phyloP scores from a whole-genome alignment of 1,140 invertebrate genomes.

The Caenorhabditis latens region DNA sequence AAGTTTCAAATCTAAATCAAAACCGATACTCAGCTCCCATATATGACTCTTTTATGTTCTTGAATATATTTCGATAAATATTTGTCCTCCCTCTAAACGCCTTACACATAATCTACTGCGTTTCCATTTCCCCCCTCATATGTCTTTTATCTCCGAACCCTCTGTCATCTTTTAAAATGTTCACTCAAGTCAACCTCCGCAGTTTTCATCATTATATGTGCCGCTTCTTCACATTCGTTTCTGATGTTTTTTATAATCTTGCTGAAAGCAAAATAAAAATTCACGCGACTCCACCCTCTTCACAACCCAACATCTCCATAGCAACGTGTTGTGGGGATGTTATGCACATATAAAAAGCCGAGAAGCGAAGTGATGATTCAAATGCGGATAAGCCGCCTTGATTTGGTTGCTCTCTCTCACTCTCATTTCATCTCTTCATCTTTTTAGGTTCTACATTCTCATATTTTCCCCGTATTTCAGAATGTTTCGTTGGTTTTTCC shows the following conservation, averaged over 20 bases:
- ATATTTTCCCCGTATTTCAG: background rate
- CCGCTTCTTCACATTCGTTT: background rate
- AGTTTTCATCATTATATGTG: too few species aligned
- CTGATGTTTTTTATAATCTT: background rate
- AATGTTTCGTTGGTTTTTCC: conserved; percentile 38
- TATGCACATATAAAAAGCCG: conserved; percentile 4
- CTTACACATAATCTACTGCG: too few species aligned
- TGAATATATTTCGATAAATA: too few species aligned
- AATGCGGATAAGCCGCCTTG: conserved; percentile 31
- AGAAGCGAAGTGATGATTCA: background rate
- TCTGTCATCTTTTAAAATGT: background rate
- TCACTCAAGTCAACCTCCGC: background rate
- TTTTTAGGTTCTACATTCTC: background rate
- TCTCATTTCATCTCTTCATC: background rate
- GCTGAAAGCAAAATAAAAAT: conserved; percentile 2
- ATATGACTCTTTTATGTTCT: too few species aligned
- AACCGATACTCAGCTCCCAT: conserved; percentile 4
- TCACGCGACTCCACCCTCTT: background rate
- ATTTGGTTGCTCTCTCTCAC: conserved; percentile 23
- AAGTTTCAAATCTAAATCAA: background rate
- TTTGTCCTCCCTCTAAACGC: too few species aligned
- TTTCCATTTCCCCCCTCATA: background rate
- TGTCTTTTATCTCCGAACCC: background rate
- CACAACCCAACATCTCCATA: background rate
- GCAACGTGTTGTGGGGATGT: background rate